Conservation (phyloP, 2,113 vertebrate species). For the Ammodytes marinus region DNA sequence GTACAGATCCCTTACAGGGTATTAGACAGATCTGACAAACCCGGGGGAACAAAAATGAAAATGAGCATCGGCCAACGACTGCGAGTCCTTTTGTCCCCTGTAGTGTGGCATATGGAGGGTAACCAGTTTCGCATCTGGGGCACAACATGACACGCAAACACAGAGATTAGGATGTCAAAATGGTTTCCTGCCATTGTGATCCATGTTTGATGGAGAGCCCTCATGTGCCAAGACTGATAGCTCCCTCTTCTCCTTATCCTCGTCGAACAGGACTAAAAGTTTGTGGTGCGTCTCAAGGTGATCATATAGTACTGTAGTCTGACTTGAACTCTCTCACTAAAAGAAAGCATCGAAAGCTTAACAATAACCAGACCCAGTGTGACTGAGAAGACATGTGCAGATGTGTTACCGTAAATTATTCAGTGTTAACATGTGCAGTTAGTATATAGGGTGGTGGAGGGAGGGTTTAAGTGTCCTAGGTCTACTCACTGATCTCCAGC, state of each 20-base stretch:
- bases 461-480: conserved; percentile 2
- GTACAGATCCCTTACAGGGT: neutral
- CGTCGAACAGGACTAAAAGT: neutral
- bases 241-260: neutral
- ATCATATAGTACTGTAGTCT: neutral
- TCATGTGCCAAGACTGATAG: neutral
- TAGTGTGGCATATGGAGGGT: neutral
- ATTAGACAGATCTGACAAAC: neutral
- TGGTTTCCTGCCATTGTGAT: neutral
- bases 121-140: neutral
- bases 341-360: neutral
- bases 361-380: neutral
- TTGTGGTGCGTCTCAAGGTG: neutral
- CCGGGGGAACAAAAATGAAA: conserved; percentile 2
- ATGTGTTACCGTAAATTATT: neutral
- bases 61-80: neutral
- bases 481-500: conserved; percentile 93
- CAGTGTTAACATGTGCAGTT: conserved; percentile 2
- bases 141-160: neutral
- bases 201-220: neutral
- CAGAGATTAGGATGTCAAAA: neutral
- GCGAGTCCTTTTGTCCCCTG: neutral
- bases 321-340: neutral
- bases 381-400: neutral
- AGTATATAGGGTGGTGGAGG: neutral